These are phyloP conservation scores for Napeogenes inachia DNA, from an alignment of 2,888 invertebrate species.

Conservation along the genomic window DNA sequence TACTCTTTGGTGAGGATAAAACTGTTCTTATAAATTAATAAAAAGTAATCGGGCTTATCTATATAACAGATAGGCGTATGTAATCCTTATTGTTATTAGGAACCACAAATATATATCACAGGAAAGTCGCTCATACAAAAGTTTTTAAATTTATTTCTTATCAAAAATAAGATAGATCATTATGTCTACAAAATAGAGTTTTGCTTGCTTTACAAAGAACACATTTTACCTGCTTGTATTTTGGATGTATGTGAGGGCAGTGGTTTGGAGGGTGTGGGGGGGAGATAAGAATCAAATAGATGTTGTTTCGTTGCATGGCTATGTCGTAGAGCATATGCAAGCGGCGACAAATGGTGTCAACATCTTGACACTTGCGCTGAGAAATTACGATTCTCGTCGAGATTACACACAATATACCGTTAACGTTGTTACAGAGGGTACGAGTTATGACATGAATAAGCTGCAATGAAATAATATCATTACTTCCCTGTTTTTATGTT, in stretches of 20 bases:
- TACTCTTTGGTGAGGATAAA: slow-evolving; percentile 31
- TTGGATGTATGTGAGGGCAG: slow-evolving; percentile 52
- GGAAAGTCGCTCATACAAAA: slow-evolving; percentile 29
- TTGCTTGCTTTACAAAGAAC: slow-evolving; percentile 53
- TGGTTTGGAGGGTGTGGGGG: slow-evolving; percentile 37
- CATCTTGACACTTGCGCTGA: slow-evolving; percentile 64
- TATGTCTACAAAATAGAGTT: slow-evolving; percentile 60
- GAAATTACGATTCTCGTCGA: slow-evolving; percentile 40
- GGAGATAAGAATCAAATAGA: slow-evolving; percentile 76
- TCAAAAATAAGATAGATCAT: slow-evolving; percentile 53
- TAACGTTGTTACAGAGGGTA: slow-evolving; percentile 27
- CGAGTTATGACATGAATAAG: slow-evolving; percentile 20
- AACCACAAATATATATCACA: slow-evolving; percentile 31
- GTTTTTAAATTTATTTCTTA: slow-evolving; percentile 37
- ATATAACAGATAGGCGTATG: slow-evolving; percentile 25
- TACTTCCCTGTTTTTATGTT: background rate
- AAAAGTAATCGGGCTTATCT: slow-evolving; percentile 35
- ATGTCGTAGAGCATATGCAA: slow-evolving; percentile 64
- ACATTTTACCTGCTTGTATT: slow-evolving; percentile 70
- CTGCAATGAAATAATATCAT: slow-evolving; percentile 15
- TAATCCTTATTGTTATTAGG: slow-evolving; percentile 34
- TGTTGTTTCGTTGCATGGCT: slow-evolving; percentile 74
- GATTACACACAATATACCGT: slow-evolving; percentile 33
- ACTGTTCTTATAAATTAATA: slow-evolving; percentile 35
- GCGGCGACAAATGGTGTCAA: slow-evolving; percentile 58